Base-by-base conservation (phyloP, 30 jellyfish, hydroid and myxozoan genomes). In the Hydra vulgaris region DNA sequence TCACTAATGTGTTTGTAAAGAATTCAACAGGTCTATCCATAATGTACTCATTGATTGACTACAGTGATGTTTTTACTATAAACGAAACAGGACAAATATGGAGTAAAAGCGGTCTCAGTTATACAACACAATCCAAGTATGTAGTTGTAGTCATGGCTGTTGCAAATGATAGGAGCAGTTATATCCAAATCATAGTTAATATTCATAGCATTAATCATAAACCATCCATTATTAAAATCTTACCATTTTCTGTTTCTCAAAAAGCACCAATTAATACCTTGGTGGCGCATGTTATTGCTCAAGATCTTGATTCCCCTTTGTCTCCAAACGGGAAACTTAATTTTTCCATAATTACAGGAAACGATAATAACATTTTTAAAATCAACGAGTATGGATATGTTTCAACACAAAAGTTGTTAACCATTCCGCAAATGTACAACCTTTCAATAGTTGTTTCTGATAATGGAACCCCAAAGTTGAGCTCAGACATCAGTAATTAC, bases 401-500 rank as follows among this genome's bases (percentile, higher is more conserved):
- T n/a, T 72, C 83, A 0, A 82, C 54, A 25, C 84, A 86, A 7
- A 78, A 23, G 54, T 73, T 53, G 53, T 89, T 92, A 53, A 94
- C 86, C 40, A 73, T 56, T 74, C 96, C 86, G 56, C 69, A 26
- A 27, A 53, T 40, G n/a, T 27, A 83, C 76, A 67, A 76, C 1
- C 26, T 92, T 21, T 55, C 66, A 22, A 86, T 92, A 0, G 22
- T 61, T 26, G 95, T 91, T 26, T 17, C 82, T 22, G 98, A 92
- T 71, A 73, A 78, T 22, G 96, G 95, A 17, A 76, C 75, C 16
- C 89, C 95, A 19, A 74, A 86, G 1, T 82, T 86, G 26, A 55
- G 66, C 20, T 88, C 92, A 15, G 27, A 23, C 0, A 78, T 77
- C 53, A 23, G 67, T 17, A 78, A 85, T 1, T 90, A 86, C 20